Evolutionary conservation across 1,140 invertebrate species (phyloP).

Genomic region (Chelonus insularis): DNA sequence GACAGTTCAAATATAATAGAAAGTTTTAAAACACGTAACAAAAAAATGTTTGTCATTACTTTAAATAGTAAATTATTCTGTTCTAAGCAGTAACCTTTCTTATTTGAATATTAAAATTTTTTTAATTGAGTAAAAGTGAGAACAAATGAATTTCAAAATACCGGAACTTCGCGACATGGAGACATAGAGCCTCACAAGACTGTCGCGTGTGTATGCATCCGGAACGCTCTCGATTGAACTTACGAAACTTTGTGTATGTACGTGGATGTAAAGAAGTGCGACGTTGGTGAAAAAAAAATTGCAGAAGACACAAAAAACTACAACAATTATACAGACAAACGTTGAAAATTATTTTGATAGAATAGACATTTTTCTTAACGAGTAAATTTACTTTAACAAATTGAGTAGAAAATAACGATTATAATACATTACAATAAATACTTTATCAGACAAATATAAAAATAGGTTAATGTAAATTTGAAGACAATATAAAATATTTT

Average conservation of each 20-base stretch:
- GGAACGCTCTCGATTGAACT: conserved; percentile 13
- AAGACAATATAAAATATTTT: no score
- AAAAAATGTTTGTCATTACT: no score
- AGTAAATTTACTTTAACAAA: no score
- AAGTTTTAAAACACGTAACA: no score
- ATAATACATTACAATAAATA: no score
- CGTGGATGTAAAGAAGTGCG: no score
- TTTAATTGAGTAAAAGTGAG: background rate
- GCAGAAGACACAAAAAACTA: background rate
- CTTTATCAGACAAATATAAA: no score
- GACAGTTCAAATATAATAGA: no score
- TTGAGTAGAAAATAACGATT: no score
- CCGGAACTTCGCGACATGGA: conserved; percentile 15
- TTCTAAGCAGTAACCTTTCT: background rate
- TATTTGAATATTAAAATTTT: background rate
- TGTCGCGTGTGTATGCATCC: conserved; percentile 7
- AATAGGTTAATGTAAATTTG: no score
- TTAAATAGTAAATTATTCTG: background rate
- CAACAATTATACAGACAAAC: background rate
- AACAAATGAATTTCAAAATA: conserved; percentile 13
- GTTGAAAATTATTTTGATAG: background rate
- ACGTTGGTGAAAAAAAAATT: background rate
- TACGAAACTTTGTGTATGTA: background rate
- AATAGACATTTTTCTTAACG: no score
- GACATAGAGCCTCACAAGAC: conserved; percentile 8